These are phyloP conservation scores for Hyphantria cunea DNA, from an alignment of 1,140 invertebrate genomes.

Conservation along the genomic window DNA sequence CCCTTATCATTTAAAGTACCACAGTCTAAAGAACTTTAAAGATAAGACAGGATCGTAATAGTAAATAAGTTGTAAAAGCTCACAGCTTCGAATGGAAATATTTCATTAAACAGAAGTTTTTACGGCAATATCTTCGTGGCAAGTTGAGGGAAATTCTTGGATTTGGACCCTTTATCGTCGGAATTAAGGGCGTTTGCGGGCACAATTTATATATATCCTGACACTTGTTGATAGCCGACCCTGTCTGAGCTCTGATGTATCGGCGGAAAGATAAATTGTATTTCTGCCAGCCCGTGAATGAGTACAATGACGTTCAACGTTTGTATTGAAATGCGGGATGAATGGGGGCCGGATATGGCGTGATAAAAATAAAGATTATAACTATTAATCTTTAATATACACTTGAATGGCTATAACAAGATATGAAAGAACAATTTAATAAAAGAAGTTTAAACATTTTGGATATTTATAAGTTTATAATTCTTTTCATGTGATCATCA, in stretches of 20 bases:
- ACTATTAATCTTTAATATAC: constrained; percentile 10
- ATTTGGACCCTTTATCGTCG: constrained; percentile 38
- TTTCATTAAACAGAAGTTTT: too few relatives aligned
- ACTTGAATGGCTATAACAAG: constrained; percentile 4
- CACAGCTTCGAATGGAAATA: too few relatives aligned
- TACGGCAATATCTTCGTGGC: not conserved
- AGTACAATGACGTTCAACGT: constrained; percentile 16
- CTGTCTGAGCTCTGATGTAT: constrained; percentile 43
- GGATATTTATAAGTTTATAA: too few relatives aligned
- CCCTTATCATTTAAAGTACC: too few relatives aligned
- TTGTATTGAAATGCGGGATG: constrained; percentile 19
- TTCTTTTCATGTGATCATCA: too few relatives aligned
- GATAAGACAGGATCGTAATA: too few relatives aligned
- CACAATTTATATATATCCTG: constrained; percentile 56
- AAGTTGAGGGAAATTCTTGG: constrained; percentile 32
- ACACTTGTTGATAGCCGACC: constrained; percentile 66
- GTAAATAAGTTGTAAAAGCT: too few relatives aligned
- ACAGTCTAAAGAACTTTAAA: too few relatives aligned
- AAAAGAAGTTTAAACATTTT: not conserved
- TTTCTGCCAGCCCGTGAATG: constrained; percentile 18
- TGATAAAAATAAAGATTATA: constrained; percentile 11
- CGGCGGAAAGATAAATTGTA: constrained; percentile 41
- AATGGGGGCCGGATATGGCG: constrained; percentile 8
- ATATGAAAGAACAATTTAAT: not conserved
- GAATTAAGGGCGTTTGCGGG: constrained; percentile 45